Evolutionary conservation across 92 coral and sea anemone genomes (phyloP), one percentile per base, ranked within the genome.

Genomic region (Parazoanthus darwini): DNA sequence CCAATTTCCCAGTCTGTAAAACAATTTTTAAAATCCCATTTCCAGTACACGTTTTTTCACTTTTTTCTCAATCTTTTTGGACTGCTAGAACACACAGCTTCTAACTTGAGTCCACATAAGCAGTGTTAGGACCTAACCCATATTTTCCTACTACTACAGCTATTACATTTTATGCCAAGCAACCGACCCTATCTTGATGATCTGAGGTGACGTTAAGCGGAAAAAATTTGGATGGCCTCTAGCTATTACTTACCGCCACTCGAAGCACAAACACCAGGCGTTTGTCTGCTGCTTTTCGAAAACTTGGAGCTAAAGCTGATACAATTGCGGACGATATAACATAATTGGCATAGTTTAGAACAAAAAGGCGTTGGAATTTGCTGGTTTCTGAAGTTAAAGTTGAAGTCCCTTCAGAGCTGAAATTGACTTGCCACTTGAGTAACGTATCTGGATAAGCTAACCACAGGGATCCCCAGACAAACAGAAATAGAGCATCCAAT

Each of bases 291-390:
- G 48, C n/a, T 37, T 23, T 58, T 56, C 29, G 72, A 26, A 80
- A 80, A 63, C 85, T 54, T 80, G 85, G 73, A 80, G 85, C 85
- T 35, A 80, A 6, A 80, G 85, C 85, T 54, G 85, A 80, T 13
- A 80, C 29, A 54, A 80, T 35, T 56, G 85, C 67, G 70, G 85
- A 51, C 14, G 73, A 80, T 8, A 80, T 9, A 20, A 80, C 85
- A 26, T 33, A 80, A 37, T 50, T 58, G 46, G 71, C 71, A 63
- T 80, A 80, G 85, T 80, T 80, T 23, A 80, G 70, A 11, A 80
- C 70, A 33, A 80, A 80, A 9, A 80, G 85, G 23, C 73, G 85
- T 0, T 54, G 42, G 50, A 51, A 80, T 8, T 26, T 80, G 72
- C 26, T 80, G 70, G 58, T 56, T 56, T 56, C 50, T 80, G 50